These are phyloP conservation scores for Nilaparvata lugens DNA, from an alignment of 1,140 invertebrate species.

Conservation along the genomic window DNA sequence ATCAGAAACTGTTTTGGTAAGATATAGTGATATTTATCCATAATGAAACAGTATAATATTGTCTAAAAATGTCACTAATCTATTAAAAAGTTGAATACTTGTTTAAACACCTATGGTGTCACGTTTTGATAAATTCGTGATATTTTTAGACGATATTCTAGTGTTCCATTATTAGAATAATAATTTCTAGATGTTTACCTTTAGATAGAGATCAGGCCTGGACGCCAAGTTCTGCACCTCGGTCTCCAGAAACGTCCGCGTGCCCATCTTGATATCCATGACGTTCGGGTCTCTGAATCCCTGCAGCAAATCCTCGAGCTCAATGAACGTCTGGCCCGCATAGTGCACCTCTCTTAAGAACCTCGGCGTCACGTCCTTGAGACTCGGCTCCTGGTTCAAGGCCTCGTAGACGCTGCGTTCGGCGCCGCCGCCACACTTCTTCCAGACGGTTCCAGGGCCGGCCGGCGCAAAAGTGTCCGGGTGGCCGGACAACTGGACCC, in stretches of 20 bases:
- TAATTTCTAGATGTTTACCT: constrained; percentile 38
- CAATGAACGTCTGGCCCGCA: constrained; percentile 79
- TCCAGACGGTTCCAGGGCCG: constrained; percentile 55
- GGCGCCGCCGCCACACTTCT: constrained; percentile 43
- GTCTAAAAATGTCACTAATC: too few relatives aligned
- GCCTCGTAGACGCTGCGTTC: constrained; percentile 71
- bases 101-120: too few relatives aligned
- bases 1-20: too few relatives aligned
- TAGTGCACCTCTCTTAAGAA: constrained; percentile 82
- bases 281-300: constrained; percentile 79
- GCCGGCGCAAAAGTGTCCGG: constrained; percentile 86
- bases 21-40: too few relatives aligned
- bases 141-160: too few relatives aligned
- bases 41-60: too few relatives aligned
- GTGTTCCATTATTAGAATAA: neutral
- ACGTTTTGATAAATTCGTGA: too few relatives aligned
- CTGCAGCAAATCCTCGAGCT: constrained; percentile 78
- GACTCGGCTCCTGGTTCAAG: constrained; percentile 62
- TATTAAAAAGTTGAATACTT: too few relatives aligned
- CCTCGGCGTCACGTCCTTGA: constrained; percentile 69
- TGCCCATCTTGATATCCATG: constrained; percentile 91
- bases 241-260: constrained; percentile 84
- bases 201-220: constrained; percentile 71
- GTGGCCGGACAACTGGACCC: constrained; percentile 93
- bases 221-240: constrained; percentile 80